Evolutionary conservation across 1,140 invertebrate species (phyloP).

Genomic region (Globodera rostochiensis): DNA sequence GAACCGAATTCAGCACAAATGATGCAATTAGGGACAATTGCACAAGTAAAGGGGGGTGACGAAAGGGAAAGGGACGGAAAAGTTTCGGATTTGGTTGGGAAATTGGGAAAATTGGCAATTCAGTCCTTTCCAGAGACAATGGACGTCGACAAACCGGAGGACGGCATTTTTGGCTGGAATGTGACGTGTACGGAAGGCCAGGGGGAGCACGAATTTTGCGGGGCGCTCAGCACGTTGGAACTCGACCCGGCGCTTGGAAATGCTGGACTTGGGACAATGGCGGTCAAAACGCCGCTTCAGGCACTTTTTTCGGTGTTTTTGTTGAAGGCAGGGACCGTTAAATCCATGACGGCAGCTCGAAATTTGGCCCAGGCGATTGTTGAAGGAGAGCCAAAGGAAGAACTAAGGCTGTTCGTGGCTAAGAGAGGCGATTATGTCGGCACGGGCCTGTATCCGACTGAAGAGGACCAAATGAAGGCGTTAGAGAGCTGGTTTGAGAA

Average conservation of each 20-base stretch:
- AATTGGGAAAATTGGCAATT: not conserved
- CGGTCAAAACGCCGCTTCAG: slow-evolving; percentile 4
- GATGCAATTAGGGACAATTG: slow-evolving; percentile 20
- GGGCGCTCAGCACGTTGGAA: not conserved
- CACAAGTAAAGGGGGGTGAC: not conserved
- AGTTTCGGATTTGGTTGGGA: not conserved
- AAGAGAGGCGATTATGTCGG: not conserved
- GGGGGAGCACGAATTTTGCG: slow-evolving; percentile 4
- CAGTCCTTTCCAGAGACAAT: not conserved
- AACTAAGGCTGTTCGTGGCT: not conserved
- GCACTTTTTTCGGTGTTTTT: not conserved
- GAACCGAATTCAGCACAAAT: not conserved
- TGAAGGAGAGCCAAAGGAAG: slow-evolving; percentile 7
- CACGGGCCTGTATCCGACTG: not conserved
- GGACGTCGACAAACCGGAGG: not conserved
- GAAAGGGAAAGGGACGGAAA: not conserved
- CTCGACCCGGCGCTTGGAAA: slow-evolving; percentile 7
- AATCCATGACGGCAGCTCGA: not conserved
- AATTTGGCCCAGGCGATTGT: slow-evolving; percentile 3
- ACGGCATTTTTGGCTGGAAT: not conserved
- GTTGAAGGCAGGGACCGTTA: not conserved
- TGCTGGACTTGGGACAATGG: not conserved
- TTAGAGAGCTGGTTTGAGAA: slow-evolving; percentile 1
- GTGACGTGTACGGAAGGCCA: not conserved
- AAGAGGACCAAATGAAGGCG: slow-evolving; percentile 4